A percentile compares a stretch with the other conserved stretches of the same genome.
Evolutionary conservation across 1,140 invertebrate species (phyloP).

Genomic region (Diploscapter pachys): DNA sequence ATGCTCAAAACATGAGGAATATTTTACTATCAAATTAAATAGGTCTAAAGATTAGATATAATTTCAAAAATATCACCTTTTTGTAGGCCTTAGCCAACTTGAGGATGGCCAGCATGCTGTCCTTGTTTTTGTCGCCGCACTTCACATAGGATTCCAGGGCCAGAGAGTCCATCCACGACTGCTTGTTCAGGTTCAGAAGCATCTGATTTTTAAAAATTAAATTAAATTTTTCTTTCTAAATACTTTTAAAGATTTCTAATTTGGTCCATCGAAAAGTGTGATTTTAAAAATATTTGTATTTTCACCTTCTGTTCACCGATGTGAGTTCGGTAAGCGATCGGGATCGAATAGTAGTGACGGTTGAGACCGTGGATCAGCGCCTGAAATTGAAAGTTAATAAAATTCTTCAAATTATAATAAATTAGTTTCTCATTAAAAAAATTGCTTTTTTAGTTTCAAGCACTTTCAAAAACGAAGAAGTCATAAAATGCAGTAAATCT

Average conservation of each 20-base stretch:
- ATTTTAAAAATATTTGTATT: neutral
- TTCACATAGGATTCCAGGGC: constrained; percentile 88
- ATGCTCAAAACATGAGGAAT: too few relatives aligned
- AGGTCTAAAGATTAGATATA: too few relatives aligned
- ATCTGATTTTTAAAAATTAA: constrained; percentile 67
- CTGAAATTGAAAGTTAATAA: constrained; percentile 63
- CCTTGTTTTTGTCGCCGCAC: constrained; percentile 80
- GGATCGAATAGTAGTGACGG: constrained; percentile 98
- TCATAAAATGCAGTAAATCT: neutral
- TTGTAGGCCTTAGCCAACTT: constrained; percentile 97
- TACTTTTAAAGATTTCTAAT: constrained; percentile 2
- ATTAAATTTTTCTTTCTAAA: constrained; percentile 2
- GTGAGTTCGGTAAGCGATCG: constrained; percentile 98
- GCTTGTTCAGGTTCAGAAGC: constrained; percentile 96
- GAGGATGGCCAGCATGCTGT: constrained; percentile 90
- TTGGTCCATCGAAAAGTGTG: neutral
- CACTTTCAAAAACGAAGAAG: neutral
- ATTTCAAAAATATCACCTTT: constrained; percentile 70
- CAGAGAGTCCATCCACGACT: constrained; percentile 98
- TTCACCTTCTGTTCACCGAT: constrained; percentile 85
- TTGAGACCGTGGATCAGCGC: constrained; percentile 97
- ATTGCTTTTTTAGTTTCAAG: neutral
- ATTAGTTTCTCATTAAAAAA: neutral
- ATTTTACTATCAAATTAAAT: too few relatives aligned
- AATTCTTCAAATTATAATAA: neutral